phyloP scores from a whole-genome alignment of 2,888 invertebrate genomes.

The Thymelicus sylvestris region DNA sequence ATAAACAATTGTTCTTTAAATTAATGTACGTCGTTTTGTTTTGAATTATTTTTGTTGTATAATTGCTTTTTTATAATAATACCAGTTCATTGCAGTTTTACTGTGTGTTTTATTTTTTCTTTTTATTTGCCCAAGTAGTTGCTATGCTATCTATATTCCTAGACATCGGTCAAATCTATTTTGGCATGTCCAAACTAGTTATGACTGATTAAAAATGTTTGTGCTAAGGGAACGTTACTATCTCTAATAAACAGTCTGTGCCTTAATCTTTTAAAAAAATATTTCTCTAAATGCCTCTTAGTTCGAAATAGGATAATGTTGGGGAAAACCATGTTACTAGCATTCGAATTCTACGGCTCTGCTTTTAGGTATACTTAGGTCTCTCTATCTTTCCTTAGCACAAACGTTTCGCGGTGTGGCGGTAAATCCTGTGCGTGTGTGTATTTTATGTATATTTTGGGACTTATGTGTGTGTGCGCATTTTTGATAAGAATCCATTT shows the following conservation, averaged over 20 bases:
- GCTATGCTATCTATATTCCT: slow-evolving; percentile 62
- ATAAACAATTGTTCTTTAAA: slow-evolving; percentile 90
- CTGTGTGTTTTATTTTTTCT: slow-evolving; percentile 85
- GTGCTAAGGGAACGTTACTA: slow-evolving; percentile 66
- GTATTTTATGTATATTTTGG: slow-evolving; percentile 51
- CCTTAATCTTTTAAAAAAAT: slow-evolving; percentile 44
- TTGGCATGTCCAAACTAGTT: slow-evolving; percentile 60
- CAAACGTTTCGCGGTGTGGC: slow-evolving; percentile 62
- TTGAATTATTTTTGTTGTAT: slow-evolving; percentile 90
- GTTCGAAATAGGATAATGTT: slow-evolving; percentile 26
- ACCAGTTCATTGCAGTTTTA: slow-evolving; percentile 90
- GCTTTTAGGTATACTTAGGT: slow-evolving; percentile 35
- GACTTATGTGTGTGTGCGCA: slow-evolving; percentile 64
- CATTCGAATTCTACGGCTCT: slow-evolving; percentile 27
- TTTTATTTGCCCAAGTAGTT: slow-evolving; percentile 73
- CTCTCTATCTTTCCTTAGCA: slow-evolving; percentile 60
- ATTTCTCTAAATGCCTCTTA: slow-evolving; percentile 35
- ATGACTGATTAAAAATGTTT: slow-evolving; percentile 64
- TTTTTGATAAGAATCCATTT: slow-evolving; percentile 59
- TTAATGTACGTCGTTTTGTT: slow-evolving; percentile 91
- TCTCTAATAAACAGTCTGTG: slow-evolving; percentile 47
- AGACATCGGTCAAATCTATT: slow-evolving; percentile 55
- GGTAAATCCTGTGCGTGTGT: slow-evolving; percentile 58
- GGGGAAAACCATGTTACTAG: neutral
- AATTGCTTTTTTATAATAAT: slow-evolving; percentile 90